Conservation (phyloP, 2,113 vertebrate genomes). For the Microcebus griseorufus region DNA sequence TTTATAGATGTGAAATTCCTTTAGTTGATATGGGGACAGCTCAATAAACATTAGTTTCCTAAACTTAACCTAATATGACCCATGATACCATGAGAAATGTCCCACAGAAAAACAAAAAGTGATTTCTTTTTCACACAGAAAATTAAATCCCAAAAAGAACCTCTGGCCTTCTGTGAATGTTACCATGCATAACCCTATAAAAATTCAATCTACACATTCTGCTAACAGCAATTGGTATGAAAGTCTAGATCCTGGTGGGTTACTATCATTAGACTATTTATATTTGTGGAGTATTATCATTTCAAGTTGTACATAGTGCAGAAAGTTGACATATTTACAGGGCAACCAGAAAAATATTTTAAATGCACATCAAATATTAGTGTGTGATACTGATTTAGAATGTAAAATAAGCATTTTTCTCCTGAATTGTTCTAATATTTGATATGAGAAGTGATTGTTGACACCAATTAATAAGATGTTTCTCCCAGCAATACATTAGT, state of each 20-base stretch:
- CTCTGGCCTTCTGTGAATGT: constrained; percentile 27
- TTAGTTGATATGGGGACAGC: constrained; percentile 72
- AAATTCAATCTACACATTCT: neutral
- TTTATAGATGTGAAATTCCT: constrained; percentile 78
- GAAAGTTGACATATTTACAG: neutral
- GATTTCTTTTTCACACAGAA: constrained; percentile 47
- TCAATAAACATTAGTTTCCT: constrained; percentile 80
- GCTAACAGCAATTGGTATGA: neutral
- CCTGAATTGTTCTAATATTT: neutral
- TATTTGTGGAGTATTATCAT: neutral
- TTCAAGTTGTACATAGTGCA: neutral
- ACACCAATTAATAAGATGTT: neutral
- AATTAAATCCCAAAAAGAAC: constrained; percentile 39
- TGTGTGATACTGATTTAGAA: neutral
- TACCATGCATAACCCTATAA: neutral
- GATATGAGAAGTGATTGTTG: neutral
- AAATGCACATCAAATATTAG: neutral
- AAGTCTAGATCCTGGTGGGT: neutral
- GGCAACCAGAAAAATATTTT: neutral
- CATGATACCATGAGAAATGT: constrained; percentile 72
- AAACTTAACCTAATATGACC: constrained; percentile 76
- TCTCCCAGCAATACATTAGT: neutral
- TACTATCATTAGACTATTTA: neutral
- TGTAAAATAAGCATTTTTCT: neutral
- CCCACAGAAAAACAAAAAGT: constrained; percentile 38